Conservation (phyloP, 1,140 invertebrate species). For the Drosophila nigromelanica region DNA sequence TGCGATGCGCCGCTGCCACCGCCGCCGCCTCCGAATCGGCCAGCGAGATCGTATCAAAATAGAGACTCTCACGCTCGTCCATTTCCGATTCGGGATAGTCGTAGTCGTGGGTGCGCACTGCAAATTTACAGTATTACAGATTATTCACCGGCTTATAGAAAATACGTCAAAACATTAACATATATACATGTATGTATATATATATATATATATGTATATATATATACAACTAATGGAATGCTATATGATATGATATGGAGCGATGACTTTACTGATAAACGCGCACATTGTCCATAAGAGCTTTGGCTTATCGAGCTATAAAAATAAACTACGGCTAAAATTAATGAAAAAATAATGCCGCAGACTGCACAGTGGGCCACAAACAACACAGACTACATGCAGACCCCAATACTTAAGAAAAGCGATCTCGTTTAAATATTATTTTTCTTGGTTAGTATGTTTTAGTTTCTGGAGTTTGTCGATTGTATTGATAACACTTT, state of each 20-base stretch:
- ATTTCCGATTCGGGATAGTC: constrained; percentile 82
- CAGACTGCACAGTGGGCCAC: constrained; percentile 8
- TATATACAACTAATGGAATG: not conserved
- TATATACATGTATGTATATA: not conserved
- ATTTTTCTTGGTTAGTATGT: too few species aligned
- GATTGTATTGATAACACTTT: too few species aligned
- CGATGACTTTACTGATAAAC: constrained; percentile 8
- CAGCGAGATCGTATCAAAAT: constrained; percentile 82
- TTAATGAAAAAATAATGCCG: constrained; percentile 1
- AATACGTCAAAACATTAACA: not conserved
- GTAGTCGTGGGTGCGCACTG: constrained; percentile 83
- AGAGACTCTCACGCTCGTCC: constrained; percentile 82
- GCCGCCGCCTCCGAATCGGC: constrained; percentile 80
- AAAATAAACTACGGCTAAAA: constrained; percentile 11
- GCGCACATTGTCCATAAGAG: constrained; percentile 1
- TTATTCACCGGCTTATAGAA: constrained; percentile 36
- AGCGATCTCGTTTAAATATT: too few species aligned
- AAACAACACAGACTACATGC: not conserved
- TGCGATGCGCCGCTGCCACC: constrained; percentile 74
- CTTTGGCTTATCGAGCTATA: constrained; percentile 24
- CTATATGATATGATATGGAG: not conserved
- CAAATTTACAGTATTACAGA: constrained; percentile 38
- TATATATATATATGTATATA: not conserved
- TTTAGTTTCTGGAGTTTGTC: too few species aligned
- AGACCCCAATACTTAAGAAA: too few species aligned